Evolutionary conservation across 2,113 vertebrate genomes (phyloP).

Genomic region (Ptychochromis oligacanthus): DNA sequence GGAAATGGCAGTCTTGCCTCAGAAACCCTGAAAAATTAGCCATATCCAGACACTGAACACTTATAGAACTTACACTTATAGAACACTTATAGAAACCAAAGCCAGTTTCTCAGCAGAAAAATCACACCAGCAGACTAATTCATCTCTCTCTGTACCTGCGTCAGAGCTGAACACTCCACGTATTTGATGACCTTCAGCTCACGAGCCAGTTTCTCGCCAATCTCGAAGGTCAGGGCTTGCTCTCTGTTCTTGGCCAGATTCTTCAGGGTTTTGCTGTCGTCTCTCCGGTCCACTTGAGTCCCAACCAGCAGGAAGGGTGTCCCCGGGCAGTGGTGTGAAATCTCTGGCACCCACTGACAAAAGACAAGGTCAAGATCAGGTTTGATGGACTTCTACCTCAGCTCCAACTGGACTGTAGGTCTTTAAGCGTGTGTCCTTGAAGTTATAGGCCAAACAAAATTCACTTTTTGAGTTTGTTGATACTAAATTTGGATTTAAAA

Average conservation of each 20-base stretch:
- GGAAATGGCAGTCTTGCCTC: no score
- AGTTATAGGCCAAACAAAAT: no score
- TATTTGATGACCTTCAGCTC: constrained; percentile 96
- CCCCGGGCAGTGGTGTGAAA: no score
- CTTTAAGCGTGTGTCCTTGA: rapidly evolving
- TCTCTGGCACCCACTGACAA: no score
- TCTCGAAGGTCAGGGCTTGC: constrained; percentile 90
- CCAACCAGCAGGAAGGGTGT: no score
- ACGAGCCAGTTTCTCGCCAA: constrained; percentile 89
- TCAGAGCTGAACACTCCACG: constrained; percentile 96
- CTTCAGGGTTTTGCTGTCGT: constrained; percentile 92
- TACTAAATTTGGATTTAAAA: no score
- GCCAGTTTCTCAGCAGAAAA: neutral
- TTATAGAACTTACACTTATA: no score
- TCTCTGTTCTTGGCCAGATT: constrained; percentile 99
- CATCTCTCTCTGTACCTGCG: no score
- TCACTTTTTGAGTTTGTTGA: no score
- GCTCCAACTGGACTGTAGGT: neutral
- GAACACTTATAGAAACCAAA: no score
- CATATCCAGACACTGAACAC: neutral
- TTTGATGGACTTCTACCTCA: neutral
- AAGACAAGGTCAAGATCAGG: neutral
- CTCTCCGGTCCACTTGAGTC: constrained; percentile 93
- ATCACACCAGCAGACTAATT: rapidly evolving
- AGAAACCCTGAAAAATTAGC: no score